Percentiles rank a stretch among this genome's conserved stretches.
Conservation (phyloP, 2,797 vertebrate species). For the Knipowitschia caucasica region DNA sequence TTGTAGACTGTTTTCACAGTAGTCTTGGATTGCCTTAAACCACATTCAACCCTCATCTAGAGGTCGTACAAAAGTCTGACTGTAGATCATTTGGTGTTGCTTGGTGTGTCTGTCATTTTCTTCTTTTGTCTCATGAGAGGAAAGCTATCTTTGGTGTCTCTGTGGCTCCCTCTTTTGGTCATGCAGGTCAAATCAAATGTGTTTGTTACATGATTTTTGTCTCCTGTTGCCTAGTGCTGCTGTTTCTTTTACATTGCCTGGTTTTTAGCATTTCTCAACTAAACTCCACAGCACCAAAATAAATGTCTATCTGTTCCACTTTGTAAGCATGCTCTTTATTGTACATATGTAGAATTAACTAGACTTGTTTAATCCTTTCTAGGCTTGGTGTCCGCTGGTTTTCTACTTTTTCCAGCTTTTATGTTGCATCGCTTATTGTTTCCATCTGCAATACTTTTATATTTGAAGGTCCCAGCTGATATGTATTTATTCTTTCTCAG, state of each 20-base stretch:
- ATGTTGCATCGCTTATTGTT: conserved; percentile 40
- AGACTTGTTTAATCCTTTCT: conserved; percentile 18
- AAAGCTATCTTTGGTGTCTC: conserved; percentile 33
- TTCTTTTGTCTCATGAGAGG: conserved; percentile 15
- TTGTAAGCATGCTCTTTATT: conserved; percentile 37
- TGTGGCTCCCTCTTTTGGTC: conserved; percentile 65
- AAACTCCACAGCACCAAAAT: conserved; percentile 19
- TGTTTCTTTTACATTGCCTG: conserved; percentile 16
- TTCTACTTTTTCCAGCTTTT: conserved; percentile 25
- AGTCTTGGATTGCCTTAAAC: too few relatives aligned
- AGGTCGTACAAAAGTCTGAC: conserved; percentile 45
- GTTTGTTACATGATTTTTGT: conserved; percentile 43
- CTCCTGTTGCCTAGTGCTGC: conserved; percentile 15
- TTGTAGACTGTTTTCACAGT: too few relatives aligned
- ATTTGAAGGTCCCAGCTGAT: conserved; percentile 3
- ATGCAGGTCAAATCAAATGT: conserved; percentile 38
- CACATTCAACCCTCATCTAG: background rate
- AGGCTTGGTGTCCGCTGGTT: conserved; percentile 27
- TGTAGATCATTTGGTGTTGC: conserved; percentile 39
- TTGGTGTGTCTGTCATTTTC: conserved; percentile 23
- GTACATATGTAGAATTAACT: conserved; percentile 8
- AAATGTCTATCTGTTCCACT: conserved; percentile 22
- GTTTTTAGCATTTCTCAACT: conserved; percentile 12
- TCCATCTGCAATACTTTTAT: conserved; percentile 4
- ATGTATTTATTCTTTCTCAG: conserved; percentile 55